Evolutionary conservation across 2,888 invertebrate genomes (phyloP).

Genomic region (Phaonia tiefii): DNA sequence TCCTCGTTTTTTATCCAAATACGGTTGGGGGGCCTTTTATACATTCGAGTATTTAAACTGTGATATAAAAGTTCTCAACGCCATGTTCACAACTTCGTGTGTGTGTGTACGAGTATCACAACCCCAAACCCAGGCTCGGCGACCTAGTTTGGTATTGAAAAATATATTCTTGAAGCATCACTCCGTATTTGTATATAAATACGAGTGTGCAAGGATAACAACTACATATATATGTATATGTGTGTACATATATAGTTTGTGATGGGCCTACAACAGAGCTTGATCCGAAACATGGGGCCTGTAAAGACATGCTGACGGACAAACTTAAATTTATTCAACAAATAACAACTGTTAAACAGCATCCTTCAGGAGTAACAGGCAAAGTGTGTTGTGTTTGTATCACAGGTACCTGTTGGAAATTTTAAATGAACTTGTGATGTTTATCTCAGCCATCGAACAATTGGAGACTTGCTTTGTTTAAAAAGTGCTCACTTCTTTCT

Average conservation of each 20-base stretch:
- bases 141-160: slow-evolving; percentile 64
- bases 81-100: too few relatives aligned
- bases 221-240: not conserved
- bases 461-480: slow-evolving; percentile 33
- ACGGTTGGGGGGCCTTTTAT: slow-evolving; percentile 38
- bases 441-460: not conserved
- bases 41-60: slow-evolving; percentile 52
- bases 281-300: not conserved
- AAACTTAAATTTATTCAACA: not conserved
- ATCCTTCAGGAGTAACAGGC: slow-evolving; percentile 60
- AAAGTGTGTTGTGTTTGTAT: not conserved
- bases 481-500: not conserved
- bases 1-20: not conserved
- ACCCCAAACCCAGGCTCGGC: slow-evolving; percentile 56
- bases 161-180: slow-evolving; percentile 28
- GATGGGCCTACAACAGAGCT: slow-evolving; percentile 29
- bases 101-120: slow-evolving; percentile 29
- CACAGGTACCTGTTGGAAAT: slow-evolving; percentile 67
- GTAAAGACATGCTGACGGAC: slow-evolving; percentile 34
- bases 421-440: slow-evolving; percentile 31
- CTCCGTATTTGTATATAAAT: slow-evolving; percentile 17
- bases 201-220: not conserved
- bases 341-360: slow-evolving; percentile 46
- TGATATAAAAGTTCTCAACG: slow-evolving; percentile 48
- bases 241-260: slow-evolving; percentile 30